phyloP scores from a whole-genome alignment of 2,113 vertebrate species.

The Lanius collurio region DNA sequence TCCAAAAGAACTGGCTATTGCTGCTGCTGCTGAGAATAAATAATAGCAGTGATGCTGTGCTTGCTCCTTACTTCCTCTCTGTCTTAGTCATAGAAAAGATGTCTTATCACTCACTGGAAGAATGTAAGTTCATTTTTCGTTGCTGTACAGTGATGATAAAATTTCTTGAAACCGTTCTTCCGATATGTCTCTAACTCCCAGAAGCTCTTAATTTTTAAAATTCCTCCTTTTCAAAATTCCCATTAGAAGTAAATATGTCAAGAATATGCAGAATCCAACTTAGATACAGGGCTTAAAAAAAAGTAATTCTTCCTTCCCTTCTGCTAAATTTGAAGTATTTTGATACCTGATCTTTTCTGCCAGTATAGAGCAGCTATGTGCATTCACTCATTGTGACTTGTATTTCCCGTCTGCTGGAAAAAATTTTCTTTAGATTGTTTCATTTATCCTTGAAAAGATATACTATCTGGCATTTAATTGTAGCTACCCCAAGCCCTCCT shows the following conservation, averaged over 20 bases:
- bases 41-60: background rate
- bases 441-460: background rate
- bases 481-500: background rate
- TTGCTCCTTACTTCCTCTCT: background rate
- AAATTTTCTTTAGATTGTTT: background rate
- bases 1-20: background rate
- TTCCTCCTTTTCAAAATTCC: background rate
- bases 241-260: background rate
- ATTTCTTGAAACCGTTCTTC: background rate
- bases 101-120: background rate
- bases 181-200: background rate
- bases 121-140: background rate
- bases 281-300: background rate
- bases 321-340: background rate
- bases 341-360: background rate
- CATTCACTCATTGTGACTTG: background rate
- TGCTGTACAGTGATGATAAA: background rate
- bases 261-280: background rate
- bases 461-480: background rate
- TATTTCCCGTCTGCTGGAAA: background rate
- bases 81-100: background rate
- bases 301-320: background rate
- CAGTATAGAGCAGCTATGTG: background rate
- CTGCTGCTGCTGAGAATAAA: background rate
- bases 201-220: background rate